Base-by-base conservation (phyloP, 2,113 vertebrate genomes). In the Coptodon rendalli region DNA sequence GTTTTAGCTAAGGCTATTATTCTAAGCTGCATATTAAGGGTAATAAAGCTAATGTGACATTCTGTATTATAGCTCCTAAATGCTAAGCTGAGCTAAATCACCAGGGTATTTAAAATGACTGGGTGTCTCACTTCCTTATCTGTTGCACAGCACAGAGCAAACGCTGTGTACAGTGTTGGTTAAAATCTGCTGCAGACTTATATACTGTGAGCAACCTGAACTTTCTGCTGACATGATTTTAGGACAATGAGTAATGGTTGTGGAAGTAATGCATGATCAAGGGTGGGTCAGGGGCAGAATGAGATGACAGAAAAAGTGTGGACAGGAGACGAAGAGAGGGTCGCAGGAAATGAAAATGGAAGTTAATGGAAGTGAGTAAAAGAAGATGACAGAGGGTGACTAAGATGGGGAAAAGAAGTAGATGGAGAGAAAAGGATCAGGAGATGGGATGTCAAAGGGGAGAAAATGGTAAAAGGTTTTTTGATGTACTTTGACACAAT, bases 11-110 rank as follows among this genome's bases (percentile, higher is more conserved):
- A 92, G 93, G 92, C 90, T 93, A 92, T 95, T 95, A 93, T 94
- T 94, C 85, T 92, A 91, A 92, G 93, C 91, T 80, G 89, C 90
- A 93, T 89, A 93, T 94, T 93, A 92, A 94, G 89, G 90, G 88
- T 91, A 95, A 95, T 94, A 93, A 92, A 93, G 90, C 92, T 95
- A 93, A 95, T 94, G 89, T 92, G 92, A 94, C 92, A 93, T 94
- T 92, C 88, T 89, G 86, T 91, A 90, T 94, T 94, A 91, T 89
- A 80, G 85, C 79, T 88, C 82, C 92, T 92, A 92, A 92, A 93
- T 92, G 92, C 86, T 92, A 94, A 94, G 89, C 91, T 85, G 82
- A 86, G 88, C 90, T 92, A 91, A 94, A 94, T 93, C 88, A 92
- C 86, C 31, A 10, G 79, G 87, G 81, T 92, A 91, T 95, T 92